Evolutionary conservation across 2,888 invertebrate species (phyloP).

Genomic region (Nomada flava): DNA sequence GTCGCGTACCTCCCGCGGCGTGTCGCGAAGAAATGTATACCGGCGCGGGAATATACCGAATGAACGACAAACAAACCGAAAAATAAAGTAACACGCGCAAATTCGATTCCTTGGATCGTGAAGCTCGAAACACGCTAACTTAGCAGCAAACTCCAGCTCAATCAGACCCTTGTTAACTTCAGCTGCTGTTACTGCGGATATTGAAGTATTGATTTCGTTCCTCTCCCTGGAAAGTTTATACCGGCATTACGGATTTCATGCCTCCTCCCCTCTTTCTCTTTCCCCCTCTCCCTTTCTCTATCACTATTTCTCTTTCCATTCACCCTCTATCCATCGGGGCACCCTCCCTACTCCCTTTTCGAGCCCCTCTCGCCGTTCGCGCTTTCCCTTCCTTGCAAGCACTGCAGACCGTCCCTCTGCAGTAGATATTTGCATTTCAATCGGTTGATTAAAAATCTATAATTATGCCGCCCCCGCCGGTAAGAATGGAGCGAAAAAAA

Average conservation of each 20-base stretch:
- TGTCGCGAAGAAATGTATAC: conserved; percentile 31
- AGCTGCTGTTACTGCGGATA: conserved; percentile 80
- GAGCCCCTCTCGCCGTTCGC: background rate
- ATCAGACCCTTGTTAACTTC: conserved; percentile 80
- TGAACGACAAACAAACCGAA: conserved; percentile 48
- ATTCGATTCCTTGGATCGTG: conserved; percentile 70
- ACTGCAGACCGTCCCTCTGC: conserved; percentile 54
- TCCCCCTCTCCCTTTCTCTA: conserved; percentile 25
- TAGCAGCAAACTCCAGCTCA: conserved; percentile 73
- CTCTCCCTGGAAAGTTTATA: conserved; percentile 75
- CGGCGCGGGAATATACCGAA: conserved; percentile 8
- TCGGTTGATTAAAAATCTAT: conserved; percentile 77
- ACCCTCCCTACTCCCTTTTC: background rate
- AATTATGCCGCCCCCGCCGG: conserved; percentile 70
- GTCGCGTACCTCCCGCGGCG: conserved; percentile 13
- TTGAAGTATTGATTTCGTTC: conserved; percentile 80
- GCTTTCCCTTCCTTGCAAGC: conserved; percentile 46
- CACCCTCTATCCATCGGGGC: conserved; percentile 15
- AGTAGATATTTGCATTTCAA: conserved; percentile 75
- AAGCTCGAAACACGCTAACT: conserved; percentile 69
- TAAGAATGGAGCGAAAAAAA: conserved; percentile 55
- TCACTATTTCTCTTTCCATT: conserved; percentile 29
- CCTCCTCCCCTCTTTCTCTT: conserved; percentile 38
- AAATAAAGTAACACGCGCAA: conserved; percentile 51
- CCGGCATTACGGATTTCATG: conserved; percentile 75